Percentiles rank a stretch among this genome's conserved stretches.
Conservation (phyloP, 2,113 vertebrate genomes). For the Platysteira castanea region DNA sequence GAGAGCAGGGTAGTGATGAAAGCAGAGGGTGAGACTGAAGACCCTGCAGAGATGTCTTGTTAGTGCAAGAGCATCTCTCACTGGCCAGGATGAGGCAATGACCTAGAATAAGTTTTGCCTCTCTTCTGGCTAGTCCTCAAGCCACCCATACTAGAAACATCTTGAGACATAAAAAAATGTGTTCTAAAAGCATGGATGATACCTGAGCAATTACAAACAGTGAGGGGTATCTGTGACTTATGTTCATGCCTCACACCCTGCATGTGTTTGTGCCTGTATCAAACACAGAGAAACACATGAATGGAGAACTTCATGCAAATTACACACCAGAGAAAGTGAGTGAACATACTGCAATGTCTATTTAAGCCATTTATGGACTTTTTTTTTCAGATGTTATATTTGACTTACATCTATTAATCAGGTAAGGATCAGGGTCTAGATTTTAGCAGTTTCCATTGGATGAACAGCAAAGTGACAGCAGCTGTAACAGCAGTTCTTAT, state of each 20-base stretch:
- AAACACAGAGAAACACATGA: neutral
- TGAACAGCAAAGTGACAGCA: neutral
- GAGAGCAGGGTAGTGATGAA: neutral
- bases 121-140: neutral
- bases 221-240: neutral
- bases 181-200: neutral
- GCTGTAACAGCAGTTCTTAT: neutral
- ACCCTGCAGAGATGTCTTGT: neutral
- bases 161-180: neutral
- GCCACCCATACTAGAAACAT: neutral
- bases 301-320: neutral
- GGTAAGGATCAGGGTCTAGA: neutral
- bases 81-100: slow-evolving; percentile 18
- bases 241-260: neutral
- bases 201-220: neutral
- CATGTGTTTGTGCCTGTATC: neutral
- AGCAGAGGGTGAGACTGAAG: neutral
- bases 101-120: neutral
- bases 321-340: neutral
- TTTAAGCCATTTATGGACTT: neutral
- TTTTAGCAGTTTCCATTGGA: neutral
- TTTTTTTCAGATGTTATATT: neutral
- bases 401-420: neutral
- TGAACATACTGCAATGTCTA: neutral
- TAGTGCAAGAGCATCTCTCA: slow-evolving; percentile 41